These are phyloP conservation scores for Ctenoplectra terminalis DNA, from an alignment of 1,140 invertebrate genomes.

Conservation along the genomic window DNA sequence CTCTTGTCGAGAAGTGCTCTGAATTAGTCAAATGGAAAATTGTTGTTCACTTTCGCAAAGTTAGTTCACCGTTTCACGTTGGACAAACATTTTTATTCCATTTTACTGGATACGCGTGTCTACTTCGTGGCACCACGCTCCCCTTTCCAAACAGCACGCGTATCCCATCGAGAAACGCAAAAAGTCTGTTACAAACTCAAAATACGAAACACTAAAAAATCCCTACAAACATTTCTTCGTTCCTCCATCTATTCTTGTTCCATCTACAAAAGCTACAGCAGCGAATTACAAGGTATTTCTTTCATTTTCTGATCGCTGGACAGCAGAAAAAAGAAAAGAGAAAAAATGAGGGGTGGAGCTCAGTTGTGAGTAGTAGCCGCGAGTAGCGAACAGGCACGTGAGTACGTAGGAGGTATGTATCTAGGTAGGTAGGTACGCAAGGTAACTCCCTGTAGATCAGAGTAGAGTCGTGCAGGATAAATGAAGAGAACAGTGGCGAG, in stretches of 20 bases:
- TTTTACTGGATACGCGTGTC: neutral
- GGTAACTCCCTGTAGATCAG: neutral
- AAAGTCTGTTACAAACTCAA: too few relatives aligned
- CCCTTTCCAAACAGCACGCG: fast-evolving
- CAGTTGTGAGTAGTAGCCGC: neutral
- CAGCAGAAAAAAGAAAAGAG: too few relatives aligned
- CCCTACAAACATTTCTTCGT: neutral
- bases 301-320: neutral
- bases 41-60: too few relatives aligned
- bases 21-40: too few relatives aligned
- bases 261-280: neutral
- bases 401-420: neutral
- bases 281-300: neutral
- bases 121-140: neutral
- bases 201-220: neutral
- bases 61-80: neutral
- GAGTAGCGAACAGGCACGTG: neutral
- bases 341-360: neutral
- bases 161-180: neutral
- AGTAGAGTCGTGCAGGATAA: conserved; percentile 3
- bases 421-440: neutral
- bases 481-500: neutral
- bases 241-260: neutral
- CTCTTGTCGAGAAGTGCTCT: too few relatives aligned
- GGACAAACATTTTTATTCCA: neutral